These are phyloP conservation scores for Hybos culiciformis DNA, from an alignment of 2,888 invertebrate species.

Conservation along the genomic window DNA sequence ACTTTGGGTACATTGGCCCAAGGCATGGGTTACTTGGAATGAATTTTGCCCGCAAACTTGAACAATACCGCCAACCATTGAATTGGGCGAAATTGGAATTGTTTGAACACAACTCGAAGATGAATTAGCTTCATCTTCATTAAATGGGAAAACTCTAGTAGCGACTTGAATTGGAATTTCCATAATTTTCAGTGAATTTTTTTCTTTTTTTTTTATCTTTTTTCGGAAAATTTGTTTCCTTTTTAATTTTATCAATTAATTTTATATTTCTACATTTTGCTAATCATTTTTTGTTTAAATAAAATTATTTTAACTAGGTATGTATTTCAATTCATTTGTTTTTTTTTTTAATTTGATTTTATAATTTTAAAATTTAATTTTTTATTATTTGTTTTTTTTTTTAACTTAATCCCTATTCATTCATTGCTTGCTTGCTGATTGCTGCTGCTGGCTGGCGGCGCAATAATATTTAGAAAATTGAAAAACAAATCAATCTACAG, in stretches of 20 bases:
- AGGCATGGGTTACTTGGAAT: slow-evolving; percentile 41
- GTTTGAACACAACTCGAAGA: slow-evolving; percentile 24
- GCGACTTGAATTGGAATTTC: slow-evolving; percentile 62
- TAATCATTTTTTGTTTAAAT: no score
- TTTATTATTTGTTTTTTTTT: no score
- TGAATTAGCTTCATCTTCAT: slow-evolving; percentile 35
- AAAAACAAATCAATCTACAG: no score
- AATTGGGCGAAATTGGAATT: slow-evolving; percentile 38
- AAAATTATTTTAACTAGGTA: no score
- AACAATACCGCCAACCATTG: slow-evolving; percentile 26
- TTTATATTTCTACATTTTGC: no score
- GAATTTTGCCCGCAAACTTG: slow-evolving; percentile 29
- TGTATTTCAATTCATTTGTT: no score
- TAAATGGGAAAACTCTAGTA: slow-evolving; percentile 49
- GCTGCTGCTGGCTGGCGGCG: no score
- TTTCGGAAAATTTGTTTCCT: slow-evolving; percentile 15
- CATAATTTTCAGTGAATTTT: slow-evolving; percentile 40
- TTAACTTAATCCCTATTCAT: no score
- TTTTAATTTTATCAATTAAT: slow-evolving; percentile 14
- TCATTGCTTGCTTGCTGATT: no score
- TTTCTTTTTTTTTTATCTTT: slow-evolving; percentile 12
- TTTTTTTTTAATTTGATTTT: no score
- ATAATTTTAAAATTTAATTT: no score
- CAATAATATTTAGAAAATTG: no score
- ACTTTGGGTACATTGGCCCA: slow-evolving; percentile 49